Conservation (phyloP, 2,797 vertebrate genomes). For the Eleutherodactylus coqui region DNA sequence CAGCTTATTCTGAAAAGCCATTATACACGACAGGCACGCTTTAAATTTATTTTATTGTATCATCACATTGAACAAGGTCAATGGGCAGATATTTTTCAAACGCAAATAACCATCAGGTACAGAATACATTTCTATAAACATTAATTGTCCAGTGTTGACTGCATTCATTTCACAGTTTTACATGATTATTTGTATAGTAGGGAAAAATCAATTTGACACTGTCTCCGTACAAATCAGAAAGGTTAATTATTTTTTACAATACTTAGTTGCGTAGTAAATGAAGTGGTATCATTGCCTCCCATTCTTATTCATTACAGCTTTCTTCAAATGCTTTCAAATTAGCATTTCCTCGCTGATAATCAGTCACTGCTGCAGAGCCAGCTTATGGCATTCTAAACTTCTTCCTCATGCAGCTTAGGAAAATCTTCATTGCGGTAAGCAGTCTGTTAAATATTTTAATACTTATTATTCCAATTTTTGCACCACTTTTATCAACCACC, state of each 20-base stretch:
- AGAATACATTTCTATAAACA: slow-evolving; percentile 44
- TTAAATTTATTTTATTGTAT: slow-evolving; percentile 3
- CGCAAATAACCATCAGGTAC: slow-evolving; percentile 3
- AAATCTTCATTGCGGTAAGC: slow-evolving; percentile 38
- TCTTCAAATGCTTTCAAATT: slow-evolving; percentile 49
- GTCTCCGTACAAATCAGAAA: slow-evolving; percentile 44
- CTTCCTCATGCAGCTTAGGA: slow-evolving; percentile 26
- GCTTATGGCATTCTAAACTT: slow-evolving; percentile 36
- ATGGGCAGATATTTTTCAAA: slow-evolving; percentile 15
- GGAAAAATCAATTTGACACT: slow-evolving; percentile 56
- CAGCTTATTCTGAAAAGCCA: no score
- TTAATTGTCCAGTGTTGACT: slow-evolving; percentile 46
- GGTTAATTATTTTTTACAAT: slow-evolving; percentile 60
- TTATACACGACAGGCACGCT: no score
- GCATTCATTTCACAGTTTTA: slow-evolving; percentile 42
- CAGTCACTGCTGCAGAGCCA: slow-evolving; percentile 32
- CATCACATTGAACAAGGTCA: slow-evolving; percentile 16
- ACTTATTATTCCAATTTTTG: slow-evolving; percentile 46
- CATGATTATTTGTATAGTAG: slow-evolving; percentile 42
- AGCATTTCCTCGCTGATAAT: slow-evolving; percentile 48
- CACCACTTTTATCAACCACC: slow-evolving; percentile 21
- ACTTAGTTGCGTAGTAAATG: slow-evolving; percentile 49
- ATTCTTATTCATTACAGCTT: slow-evolving; percentile 51
- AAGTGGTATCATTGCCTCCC: slow-evolving; percentile 48
- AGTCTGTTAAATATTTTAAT: slow-evolving; percentile 40